Evolutionary conservation across 2,888 invertebrate genomes (phyloP).

Genomic region (Cataglyphis altisquamis): DNA sequence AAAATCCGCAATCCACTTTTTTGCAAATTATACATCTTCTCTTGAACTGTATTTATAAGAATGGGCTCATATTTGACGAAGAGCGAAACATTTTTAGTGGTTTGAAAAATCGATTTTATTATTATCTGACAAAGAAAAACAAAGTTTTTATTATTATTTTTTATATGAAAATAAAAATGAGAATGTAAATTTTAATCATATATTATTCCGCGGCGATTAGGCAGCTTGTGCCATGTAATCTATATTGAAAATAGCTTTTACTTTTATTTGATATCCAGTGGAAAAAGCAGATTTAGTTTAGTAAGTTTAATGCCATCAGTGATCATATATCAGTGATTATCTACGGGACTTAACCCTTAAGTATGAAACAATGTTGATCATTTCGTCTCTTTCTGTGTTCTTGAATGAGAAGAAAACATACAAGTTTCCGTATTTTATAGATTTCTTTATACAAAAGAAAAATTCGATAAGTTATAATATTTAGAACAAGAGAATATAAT

Average conservation of each 20-base stretch:
- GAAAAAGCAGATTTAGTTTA: conserved; percentile 40
- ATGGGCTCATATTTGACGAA: neutral
- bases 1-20: neutral
- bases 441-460: neutral
- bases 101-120: conserved; percentile 12
- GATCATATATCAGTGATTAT: neutral
- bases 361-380: conserved; percentile 21
- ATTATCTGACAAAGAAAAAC: neutral
- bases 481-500: neutral
- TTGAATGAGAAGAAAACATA: neutral
- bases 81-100: neutral
- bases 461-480: neutral
- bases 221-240: conserved; percentile 38
- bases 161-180: conserved; percentile 12
- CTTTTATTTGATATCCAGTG: conserved; percentile 13
- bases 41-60: conserved; percentile 27
- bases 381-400: neutral
- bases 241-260: conserved; percentile 22
- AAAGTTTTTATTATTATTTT: conserved; percentile 17
- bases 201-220: conserved; percentile 17
- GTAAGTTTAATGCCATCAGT: neutral
- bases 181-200: neutral
- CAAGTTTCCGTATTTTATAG: neutral
- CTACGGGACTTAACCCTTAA: conserved; percentile 33
- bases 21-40: conserved; percentile 4